A percentile compares a stretch with the other conserved stretches of the same genome.
phyloP scores from a whole-genome alignment of 2,797 vertebrate genomes.

The Hyperoplus lanceolatus region DNA sequence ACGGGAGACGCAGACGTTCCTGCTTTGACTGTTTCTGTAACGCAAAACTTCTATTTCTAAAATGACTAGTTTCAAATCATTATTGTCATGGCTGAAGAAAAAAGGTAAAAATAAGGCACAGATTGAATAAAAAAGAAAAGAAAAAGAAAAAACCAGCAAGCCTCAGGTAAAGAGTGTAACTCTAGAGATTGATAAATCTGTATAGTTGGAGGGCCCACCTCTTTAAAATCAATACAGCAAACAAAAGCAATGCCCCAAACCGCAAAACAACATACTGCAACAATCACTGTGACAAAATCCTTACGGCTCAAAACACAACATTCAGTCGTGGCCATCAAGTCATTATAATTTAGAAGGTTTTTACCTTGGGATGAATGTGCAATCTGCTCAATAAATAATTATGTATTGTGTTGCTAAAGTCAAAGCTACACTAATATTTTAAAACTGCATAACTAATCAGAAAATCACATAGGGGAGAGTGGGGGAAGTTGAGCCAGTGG shows the following conservation, averaged over 20 bases:
- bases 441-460: no score
- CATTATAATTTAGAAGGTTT: neutral
- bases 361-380: neutral
- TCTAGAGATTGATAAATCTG: neutral
- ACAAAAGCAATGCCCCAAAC: slow-evolving; percentile 4
- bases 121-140: slow-evolving; percentile 20
- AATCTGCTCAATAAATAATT: neutral
- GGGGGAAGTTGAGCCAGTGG: no score
- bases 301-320: neutral
- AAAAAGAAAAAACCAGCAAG: slow-evolving; percentile 11
- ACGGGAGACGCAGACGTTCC: slow-evolving; percentile 17
- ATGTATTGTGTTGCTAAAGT: no score
- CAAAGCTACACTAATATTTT: no score
- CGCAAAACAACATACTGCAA: neutral
- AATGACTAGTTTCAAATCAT: slow-evolving; percentile 39
- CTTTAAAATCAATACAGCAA: slow-evolving; percentile 33
- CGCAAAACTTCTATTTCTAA: slow-evolving; percentile 38
- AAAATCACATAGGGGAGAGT: no score
- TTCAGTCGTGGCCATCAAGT: neutral
- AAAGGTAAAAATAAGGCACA: neutral
- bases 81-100: slow-evolving; percentile 26
- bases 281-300: neutral
- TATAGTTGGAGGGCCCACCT: neutral
- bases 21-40: slow-evolving; percentile 25
- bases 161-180: slow-evolving; percentile 7